Base-by-base conservation (phyloP, 2,113 vertebrate species). In the Alectura lathami region DNA sequence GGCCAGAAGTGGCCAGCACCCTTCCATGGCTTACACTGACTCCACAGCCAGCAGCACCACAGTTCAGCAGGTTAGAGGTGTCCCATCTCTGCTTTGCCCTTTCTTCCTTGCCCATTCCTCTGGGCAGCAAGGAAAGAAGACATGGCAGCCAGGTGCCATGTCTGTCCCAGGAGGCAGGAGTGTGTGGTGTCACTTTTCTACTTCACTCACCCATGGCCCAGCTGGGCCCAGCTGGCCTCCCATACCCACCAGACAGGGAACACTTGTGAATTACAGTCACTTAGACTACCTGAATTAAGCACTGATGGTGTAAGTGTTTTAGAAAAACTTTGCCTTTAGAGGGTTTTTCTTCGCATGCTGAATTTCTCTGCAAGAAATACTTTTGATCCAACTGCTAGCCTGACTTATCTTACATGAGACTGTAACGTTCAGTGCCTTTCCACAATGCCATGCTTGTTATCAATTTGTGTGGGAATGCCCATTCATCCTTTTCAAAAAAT, bases 281-380 rank as follows among this genome's bases (percentile, higher is more conserved):
- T 93, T 27, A 57, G 69, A 82, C 88, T 96, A 91, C 95, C 88
- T 94, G 94, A 95, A 94, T 93, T 97, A 73, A 95, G 95, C 90
- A 92, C 36, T 75, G 36, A 72, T 29, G 15, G n/a, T 45, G 63
- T 73, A 63, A 95, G 74, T 29, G n/a, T 62, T 89, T 84, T n/a
- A 56, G 42, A 70, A 36, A 13, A 77, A 26, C 77, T 82, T 66
- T 85, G 48, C 54, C 11, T 94, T 42, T 17, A 29, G 24, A 88
- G 36, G 17, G 4, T 2, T 38, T 96, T 93, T 59, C 34, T 81
- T 73, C 18, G 14, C 32, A 23, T 50, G 22, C 13, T 51, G 81
- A 77, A 23, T 50, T 92, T 83, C 88, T 81, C 83, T 81, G 56
- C 21, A 78, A 75, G 60, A 69, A 56, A 70, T 0, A 0, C 21